Percentiles rank a stretch among this genome's conserved stretches.
These are phyloP conservation scores for Drosophila cognata DNA, from an alignment of 2,888 invertebrate species.

Conservation along the genomic window DNA sequence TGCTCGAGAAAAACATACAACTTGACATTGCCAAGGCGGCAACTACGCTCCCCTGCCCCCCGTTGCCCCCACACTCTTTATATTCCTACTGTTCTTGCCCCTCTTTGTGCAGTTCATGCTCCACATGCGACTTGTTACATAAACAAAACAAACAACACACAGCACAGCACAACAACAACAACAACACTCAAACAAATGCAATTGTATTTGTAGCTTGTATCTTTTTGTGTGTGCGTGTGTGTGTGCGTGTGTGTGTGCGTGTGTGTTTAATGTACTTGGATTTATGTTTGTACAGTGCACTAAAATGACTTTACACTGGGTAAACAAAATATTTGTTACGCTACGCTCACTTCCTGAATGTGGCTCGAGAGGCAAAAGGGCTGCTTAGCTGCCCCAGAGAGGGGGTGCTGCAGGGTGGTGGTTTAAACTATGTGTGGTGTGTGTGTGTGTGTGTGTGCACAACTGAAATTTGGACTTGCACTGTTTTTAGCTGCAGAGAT, in stretches of 20 bases:
- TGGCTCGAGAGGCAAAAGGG: background rate
- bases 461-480: slow-evolving; percentile 7
- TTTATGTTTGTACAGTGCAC: slow-evolving; percentile 69
- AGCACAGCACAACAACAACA: slow-evolving; percentile 23
- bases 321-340: slow-evolving; percentile 75
- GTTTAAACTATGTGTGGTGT: background rate
- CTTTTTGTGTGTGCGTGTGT: slow-evolving; percentile 24
- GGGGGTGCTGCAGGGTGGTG: background rate
- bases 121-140: slow-evolving; percentile 51
- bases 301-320: slow-evolving; percentile 77
- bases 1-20: slow-evolving; percentile 27
- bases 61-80: background rate
- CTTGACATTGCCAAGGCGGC: slow-evolving; percentile 55
- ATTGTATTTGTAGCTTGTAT: slow-evolving; percentile 53
- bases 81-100: background rate
- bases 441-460: slow-evolving; percentile 2
- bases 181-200: slow-evolving; percentile 25
- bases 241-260: slow-evolving; percentile 15
- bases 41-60: background rate
- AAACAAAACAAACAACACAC: slow-evolving; percentile 36
- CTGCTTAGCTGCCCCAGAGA: background rate
- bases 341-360: slow-evolving; percentile 52
- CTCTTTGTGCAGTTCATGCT: slow-evolving; percentile 18
- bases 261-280: slow-evolving; percentile 56
- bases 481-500: slow-evolving; percentile 8